A percentile compares a stretch with the other conserved stretches of the same genome.
phyloP scores from a whole-genome alignment of 2,888 invertebrate species.

The Azorinus chamasolen region DNA sequence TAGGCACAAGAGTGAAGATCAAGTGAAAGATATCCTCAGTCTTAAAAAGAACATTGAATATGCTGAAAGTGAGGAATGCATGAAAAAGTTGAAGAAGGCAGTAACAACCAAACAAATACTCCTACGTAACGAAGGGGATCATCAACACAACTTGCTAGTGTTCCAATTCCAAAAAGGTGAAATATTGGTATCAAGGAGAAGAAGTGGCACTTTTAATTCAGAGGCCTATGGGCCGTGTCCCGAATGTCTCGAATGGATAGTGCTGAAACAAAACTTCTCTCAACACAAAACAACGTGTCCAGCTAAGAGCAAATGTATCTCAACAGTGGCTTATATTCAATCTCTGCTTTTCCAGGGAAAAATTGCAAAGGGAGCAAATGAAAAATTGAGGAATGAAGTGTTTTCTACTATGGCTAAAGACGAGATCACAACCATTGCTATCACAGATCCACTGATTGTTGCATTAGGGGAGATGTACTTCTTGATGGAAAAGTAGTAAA shows the following conservation, averaged over 20 bases:
- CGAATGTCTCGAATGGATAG: slow-evolving; percentile 16
- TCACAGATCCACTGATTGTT: slow-evolving; percentile 14
- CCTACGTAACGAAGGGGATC: slow-evolving; percentile 16
- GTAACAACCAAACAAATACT: slow-evolving; percentile 6
- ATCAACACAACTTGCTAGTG: slow-evolving; percentile 12
- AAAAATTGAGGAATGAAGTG: slow-evolving; percentile 28
- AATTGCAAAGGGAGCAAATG: neutral
- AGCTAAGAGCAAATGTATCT: neutral
- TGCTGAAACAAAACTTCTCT: slow-evolving; percentile 7
- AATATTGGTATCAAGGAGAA: slow-evolving; percentile 11
- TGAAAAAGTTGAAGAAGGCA: neutral
- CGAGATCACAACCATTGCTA: slow-evolving; percentile 14
- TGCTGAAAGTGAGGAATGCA: too few species aligned
- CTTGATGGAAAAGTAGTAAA: slow-evolving; percentile 2
- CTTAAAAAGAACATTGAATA: too few species aligned
- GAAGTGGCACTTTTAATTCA: slow-evolving; percentile 1
- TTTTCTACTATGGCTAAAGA: slow-evolving; percentile 32
- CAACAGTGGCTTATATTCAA: neutral
- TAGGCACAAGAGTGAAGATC: too few species aligned
- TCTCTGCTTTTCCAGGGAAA: slow-evolving; percentile 10
- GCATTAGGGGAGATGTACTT: slow-evolving; percentile 25
- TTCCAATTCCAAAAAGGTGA: neutral
- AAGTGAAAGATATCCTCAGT: too few species aligned
- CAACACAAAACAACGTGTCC: slow-evolving; percentile 10
- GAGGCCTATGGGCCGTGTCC: slow-evolving; percentile 6